Percentiles rank a stretch among this genome's conserved stretches.
Evolutionary conservation across 1,140 invertebrate species (phyloP).

Genomic region (Uloborus diversus): DNA sequence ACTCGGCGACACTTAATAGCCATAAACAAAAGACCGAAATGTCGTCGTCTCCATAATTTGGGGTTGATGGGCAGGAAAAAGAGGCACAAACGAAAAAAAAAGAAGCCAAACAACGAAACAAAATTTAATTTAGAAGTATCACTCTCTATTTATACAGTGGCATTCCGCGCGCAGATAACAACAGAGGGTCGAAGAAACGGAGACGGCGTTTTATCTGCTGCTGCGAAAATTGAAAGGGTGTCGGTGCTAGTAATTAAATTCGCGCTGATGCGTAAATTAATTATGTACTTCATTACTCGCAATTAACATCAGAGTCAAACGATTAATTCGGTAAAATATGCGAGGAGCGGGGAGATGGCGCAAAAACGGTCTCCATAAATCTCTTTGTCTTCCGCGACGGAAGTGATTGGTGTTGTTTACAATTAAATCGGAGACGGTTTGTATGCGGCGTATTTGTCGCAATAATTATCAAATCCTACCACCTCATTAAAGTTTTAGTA

Average conservation of each 20-base stretch:
- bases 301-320: conserved; percentile 44
- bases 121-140: conserved; percentile 31
- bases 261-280: conserved; percentile 35
- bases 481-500: no score
- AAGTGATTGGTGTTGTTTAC: not conserved
- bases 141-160: conserved; percentile 25
- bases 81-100: not conserved
- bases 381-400: not conserved
- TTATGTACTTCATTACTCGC: conserved; percentile 46
- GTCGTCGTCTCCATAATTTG: not conserved
- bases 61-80: not conserved
- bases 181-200: not conserved
- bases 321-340: conserved; percentile 32
- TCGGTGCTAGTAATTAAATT: conserved; percentile 34
- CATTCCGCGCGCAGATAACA: not conserved
- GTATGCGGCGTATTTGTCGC: no score
- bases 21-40: not conserved
- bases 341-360: not conserved
- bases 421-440: no score
- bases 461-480: no score
- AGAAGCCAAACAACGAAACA: conserved; percentile 10
- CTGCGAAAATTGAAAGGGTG: conserved; percentile 19
- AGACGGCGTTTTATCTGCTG: not conserved
- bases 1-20: not conserved
- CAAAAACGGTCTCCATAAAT: not conserved